Evolutionary conservation across 2,888 invertebrate species (phyloP).

Genomic region (Drosophila macrospina): DNA sequence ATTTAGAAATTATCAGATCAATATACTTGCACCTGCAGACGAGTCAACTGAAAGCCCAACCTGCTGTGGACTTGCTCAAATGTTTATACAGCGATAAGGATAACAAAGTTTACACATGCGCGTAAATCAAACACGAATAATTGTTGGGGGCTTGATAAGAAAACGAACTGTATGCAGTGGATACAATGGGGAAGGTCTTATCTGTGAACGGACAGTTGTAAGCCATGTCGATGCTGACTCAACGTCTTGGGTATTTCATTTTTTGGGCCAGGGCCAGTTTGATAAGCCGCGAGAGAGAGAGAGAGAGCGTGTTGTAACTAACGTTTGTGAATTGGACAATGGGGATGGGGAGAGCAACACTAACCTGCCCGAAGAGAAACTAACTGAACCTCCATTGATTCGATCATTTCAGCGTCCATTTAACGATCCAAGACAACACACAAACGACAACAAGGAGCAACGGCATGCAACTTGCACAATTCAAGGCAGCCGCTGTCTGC

Average conservation of each 20-base stretch:
- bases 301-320: conserved; percentile 38
- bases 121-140: conserved; percentile 57
- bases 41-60: conserved; percentile 40
- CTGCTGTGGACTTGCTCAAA: conserved; percentile 28
- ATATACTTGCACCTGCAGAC: conserved; percentile 29
- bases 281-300: conserved; percentile 22
- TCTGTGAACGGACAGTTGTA: conserved; percentile 32
- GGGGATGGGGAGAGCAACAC: conserved; percentile 5
- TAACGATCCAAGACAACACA: conserved; percentile 36
- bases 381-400: neutral
- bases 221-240: conserved; percentile 43
- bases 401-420: conserved; percentile 41
- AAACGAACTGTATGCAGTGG: conserved; percentile 10
- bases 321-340: conserved; percentile 1
- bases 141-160: conserved; percentile 37
- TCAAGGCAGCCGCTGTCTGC: conserved; percentile 60
- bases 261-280: conserved; percentile 69
- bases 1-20: conserved; percentile 43
- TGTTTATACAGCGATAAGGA: conserved; percentile 59
- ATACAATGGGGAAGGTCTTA: conserved; percentile 38
- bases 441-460: conserved; percentile 22
- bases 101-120: conserved; percentile 45
- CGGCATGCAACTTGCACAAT: conserved; percentile 48
- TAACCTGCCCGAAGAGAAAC: conserved; percentile 45
- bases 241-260: conserved; percentile 24